Conservation (phyloP, 1,140 invertebrate species). For the Pseudachorutes palmiensis region DNA sequence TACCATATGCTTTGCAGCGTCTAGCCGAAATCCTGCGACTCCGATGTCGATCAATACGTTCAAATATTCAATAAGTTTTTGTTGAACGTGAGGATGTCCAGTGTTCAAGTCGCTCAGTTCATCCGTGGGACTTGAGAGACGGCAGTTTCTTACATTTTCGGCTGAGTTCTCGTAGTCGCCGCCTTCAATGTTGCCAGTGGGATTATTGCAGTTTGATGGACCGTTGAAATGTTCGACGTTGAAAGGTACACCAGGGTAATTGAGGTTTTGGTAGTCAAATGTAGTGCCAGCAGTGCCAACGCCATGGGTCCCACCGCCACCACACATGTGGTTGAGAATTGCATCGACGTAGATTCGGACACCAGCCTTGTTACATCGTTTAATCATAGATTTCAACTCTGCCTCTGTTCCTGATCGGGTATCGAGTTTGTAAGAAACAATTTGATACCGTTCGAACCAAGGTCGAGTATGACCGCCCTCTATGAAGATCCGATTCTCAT, state of each 20-base stretch:
- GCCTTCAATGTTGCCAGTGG: conserved; percentile 7
- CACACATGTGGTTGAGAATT: conserved; percentile 82
- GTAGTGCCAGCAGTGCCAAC: conserved; percentile 51
- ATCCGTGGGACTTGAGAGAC: conserved; percentile 36
- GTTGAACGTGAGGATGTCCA: conserved; percentile 17
- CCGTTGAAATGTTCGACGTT: conserved; percentile 15
- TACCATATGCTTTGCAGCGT: background rate
- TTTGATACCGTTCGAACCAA: conserved; percentile 83
- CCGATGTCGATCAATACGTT: conserved; percentile 64
- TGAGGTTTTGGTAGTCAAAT: background rate
- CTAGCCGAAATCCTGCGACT: conserved; percentile 67
- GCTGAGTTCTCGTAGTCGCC: background rate
- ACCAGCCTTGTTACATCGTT: conserved; percentile 60
- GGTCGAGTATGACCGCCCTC: conserved; percentile 48
- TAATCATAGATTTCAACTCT: conserved; percentile 63
- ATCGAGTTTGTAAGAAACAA: conserved; percentile 68
- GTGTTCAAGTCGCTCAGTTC: conserved; percentile 26
- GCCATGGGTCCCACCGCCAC: conserved; percentile 42
- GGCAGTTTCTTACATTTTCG: conserved; percentile 36
- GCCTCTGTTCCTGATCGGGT: conserved; percentile 66
- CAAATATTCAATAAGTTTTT: conserved; percentile 54
- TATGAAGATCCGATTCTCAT: conserved; percentile 51
- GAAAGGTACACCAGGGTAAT: background rate
- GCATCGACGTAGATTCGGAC: conserved; percentile 57
- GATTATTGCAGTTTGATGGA: background rate